These are phyloP conservation scores for Leptopilina syphax DNA, from an alignment of 2,888 invertebrate genomes.

Conservation along the genomic window DNA sequence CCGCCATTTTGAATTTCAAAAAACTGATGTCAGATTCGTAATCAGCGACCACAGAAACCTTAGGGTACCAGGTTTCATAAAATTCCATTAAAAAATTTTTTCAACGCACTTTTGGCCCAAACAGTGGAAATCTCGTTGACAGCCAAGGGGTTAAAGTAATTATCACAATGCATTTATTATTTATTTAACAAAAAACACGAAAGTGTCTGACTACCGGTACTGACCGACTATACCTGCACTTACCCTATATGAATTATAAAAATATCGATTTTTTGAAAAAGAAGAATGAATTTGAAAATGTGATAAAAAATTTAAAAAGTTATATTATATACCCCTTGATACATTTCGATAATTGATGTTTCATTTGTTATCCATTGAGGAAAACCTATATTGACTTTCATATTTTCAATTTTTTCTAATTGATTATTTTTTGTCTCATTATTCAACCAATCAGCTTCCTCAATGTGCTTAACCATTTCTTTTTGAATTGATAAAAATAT, in stretches of 20 bases:
- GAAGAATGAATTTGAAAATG: background rate
- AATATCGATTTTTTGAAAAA: background rate
- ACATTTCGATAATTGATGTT: background rate
- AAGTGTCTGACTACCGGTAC: too few species aligned
- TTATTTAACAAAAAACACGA: too few species aligned
- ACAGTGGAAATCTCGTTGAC: too few species aligned
- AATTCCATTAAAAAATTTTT: too few species aligned
- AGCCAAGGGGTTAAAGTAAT: too few species aligned
- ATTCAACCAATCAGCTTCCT: conserved; percentile 13
- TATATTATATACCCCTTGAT: background rate
- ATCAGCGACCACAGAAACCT: too few species aligned
- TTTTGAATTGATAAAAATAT: background rate
- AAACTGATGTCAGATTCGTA: too few species aligned
- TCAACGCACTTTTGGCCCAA: too few species aligned
- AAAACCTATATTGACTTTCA: conserved; percentile 2
- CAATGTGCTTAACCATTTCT: background rate
- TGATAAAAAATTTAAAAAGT: background rate
- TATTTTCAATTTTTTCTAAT: conserved; percentile 2
- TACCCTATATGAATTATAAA: background rate
- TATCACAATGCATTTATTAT: too few species aligned
- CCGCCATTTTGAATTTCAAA: too few species aligned
- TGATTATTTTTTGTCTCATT: background rate
- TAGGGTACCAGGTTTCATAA: too few species aligned
- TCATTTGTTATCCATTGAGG: background rate
- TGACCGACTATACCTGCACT: too few species aligned